A percentile compares a stretch with the other conserved stretches of the same genome.
Conservation (phyloP, 1,140 invertebrate genomes). For the Drosophila santomea region DNA sequence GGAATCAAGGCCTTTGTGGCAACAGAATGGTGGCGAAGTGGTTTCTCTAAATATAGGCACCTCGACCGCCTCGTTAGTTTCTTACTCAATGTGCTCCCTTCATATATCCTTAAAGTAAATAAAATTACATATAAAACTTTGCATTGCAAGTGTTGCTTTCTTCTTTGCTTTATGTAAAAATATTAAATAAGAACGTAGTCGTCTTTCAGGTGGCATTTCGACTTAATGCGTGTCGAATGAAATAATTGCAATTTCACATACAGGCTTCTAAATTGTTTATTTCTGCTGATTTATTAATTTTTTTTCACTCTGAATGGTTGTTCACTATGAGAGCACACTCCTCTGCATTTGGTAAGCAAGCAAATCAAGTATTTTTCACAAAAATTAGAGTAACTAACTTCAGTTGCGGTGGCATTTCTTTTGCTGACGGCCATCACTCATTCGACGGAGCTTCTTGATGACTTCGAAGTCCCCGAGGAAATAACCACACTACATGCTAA, state of each 20-base stretch:
- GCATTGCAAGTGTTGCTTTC: no score
- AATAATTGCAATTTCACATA: constrained; percentile 10
- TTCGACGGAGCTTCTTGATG: constrained; percentile 1
- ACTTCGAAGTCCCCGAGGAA: constrained; percentile 35
- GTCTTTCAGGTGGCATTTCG: no score
- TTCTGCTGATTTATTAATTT: not conserved
- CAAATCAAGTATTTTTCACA: not conserved
- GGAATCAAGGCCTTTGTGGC: constrained; percentile 1
- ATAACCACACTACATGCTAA: constrained; percentile 11
- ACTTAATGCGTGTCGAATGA: not conserved
- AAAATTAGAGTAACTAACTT: not conserved
- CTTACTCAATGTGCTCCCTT: not conserved
- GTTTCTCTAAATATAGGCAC: not conserved
- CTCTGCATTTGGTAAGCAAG: not conserved
- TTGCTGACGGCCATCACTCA: not conserved
- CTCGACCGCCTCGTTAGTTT: not conserved
- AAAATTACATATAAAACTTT: not conserved
- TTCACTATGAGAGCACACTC: not conserved
- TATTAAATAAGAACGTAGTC: no score
- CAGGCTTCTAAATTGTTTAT: not conserved
- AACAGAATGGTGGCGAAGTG: not conserved
- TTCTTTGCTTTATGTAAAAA: no score
- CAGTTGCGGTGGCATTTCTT: not conserved
- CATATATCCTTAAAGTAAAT: not conserved
- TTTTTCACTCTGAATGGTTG: not conserved